Conservation (phyloP, 2,888 invertebrate species). For the Rotaria socialis region DNA sequence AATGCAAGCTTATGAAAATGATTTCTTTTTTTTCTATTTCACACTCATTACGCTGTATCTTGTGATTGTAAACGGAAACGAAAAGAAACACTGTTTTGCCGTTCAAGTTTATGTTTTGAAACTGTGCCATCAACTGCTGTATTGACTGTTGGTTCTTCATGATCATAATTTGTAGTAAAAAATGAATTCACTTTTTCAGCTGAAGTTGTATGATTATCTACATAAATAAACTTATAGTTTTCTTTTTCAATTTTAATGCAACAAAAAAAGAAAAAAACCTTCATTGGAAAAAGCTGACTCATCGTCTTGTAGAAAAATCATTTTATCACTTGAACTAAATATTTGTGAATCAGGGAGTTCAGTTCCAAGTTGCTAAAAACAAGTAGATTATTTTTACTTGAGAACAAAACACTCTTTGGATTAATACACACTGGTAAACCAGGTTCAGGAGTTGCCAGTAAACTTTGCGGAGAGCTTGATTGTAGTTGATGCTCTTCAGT, state of each 20-base stretch:
- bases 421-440: not conserved
- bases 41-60: no score
- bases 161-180: not conserved
- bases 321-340: not conserved
- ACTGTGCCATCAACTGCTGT: not conserved
- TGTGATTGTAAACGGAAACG: not conserved
- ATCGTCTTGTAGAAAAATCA: not conserved
- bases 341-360: not conserved
- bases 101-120: not conserved
- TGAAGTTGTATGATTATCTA: not conserved
- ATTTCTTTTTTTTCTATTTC: not conserved
- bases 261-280: not conserved
- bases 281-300: slow-evolving; percentile 3
- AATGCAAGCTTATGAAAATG: not conserved
- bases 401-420: not conserved
- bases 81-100: slow-evolving; percentile 2
- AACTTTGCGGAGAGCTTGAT: not conserved
- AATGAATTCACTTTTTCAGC: not conserved
- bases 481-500: slow-evolving; percentile 12
- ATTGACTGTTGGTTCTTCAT: not conserved
- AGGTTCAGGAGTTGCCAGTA: not conserved
- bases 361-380: not conserved
- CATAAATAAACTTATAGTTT: not conserved
- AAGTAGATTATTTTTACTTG: no score
- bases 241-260: not conserved